These are phyloP conservation scores for Lathamus discolor DNA, from an alignment of 2,113 vertebrate species.

Conservation along the genomic window DNA sequence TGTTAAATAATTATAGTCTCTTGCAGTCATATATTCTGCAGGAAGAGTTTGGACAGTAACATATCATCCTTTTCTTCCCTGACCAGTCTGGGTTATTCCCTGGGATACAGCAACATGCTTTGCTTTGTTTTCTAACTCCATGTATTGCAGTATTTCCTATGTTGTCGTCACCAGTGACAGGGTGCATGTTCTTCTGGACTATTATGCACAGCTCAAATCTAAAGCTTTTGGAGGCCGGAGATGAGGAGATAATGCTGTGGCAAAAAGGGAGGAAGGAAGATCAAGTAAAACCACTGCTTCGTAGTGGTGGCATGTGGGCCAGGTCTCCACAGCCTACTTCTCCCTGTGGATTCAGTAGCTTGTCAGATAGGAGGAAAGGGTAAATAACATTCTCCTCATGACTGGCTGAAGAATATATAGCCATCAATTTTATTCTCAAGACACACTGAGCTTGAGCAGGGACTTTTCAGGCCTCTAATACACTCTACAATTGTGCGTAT, in stretches of 20 bases:
- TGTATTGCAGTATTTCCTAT: background rate
- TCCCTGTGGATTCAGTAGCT: background rate
- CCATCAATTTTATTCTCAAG: background rate
- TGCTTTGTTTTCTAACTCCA: background rate
- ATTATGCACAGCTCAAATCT: background rate
- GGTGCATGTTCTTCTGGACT: background rate
- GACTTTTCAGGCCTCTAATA: background rate
- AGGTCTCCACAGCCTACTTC: background rate
- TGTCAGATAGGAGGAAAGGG: background rate
- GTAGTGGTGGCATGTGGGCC: no score
- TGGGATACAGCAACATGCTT: fast-evolving
- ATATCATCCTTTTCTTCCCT: background rate
- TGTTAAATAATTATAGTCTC: background rate
- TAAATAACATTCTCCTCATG: background rate
- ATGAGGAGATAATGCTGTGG: background rate
- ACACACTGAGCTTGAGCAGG: background rate
- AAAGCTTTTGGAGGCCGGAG: background rate
- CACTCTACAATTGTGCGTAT: background rate
- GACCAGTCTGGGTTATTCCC: background rate
- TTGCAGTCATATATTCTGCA: background rate
- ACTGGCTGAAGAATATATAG: background rate
- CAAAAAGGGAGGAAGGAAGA: background rate
- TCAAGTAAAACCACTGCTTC: background rate
- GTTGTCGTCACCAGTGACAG: background rate
- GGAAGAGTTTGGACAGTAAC: background rate